phyloP scores from a whole-genome alignment of 30 jellyfish, hydroid and myxozoan species.

The Aurelia aurita complex sp. Pacific region DNA sequence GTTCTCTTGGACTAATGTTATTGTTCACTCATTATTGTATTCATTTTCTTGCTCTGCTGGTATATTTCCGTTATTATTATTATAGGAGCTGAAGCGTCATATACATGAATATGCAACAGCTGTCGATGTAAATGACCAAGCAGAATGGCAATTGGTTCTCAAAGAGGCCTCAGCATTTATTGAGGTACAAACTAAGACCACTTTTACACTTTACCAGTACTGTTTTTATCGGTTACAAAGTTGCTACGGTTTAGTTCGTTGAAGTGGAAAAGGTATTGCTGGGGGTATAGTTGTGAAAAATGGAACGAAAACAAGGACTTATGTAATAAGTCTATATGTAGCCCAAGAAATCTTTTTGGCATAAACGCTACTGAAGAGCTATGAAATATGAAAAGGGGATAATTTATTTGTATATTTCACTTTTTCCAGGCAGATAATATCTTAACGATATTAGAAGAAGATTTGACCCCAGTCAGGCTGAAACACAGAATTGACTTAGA shows the following conservation, averaged over 20 bases:
- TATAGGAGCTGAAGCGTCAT: constrained; percentile 61
- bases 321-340: too few species aligned
- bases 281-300: too few species aligned
- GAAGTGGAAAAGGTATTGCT: too few species aligned
- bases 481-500: constrained; percentile 38
- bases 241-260: too few species aligned
- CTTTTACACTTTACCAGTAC: not conserved
- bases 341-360: too few species aligned
- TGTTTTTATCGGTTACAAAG: not conserved
- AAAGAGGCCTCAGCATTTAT: constrained; percentile 68
- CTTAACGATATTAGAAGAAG: constrained; percentile 55
- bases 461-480: constrained; percentile 44
- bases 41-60: too few species aligned
- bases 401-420: too few species aligned
- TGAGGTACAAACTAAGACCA: constrained; percentile 39
- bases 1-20: too few species aligned
- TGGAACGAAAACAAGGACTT: too few species aligned
- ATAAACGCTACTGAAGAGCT: too few species aligned
- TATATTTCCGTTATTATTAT: not conserved
- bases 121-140: constrained; percentile 17
- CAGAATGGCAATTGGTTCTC: constrained; percentile 81
- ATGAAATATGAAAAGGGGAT: too few species aligned
- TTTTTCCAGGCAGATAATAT: constrained; percentile 55
- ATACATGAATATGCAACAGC: constrained; percentile 40
- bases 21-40: too few species aligned